A percentile compares a stretch with the other conserved stretches of the same genome.
Evolutionary conservation across 1,140 invertebrate species (phyloP).

Genomic region (Mercenaria mercenaria): DNA sequence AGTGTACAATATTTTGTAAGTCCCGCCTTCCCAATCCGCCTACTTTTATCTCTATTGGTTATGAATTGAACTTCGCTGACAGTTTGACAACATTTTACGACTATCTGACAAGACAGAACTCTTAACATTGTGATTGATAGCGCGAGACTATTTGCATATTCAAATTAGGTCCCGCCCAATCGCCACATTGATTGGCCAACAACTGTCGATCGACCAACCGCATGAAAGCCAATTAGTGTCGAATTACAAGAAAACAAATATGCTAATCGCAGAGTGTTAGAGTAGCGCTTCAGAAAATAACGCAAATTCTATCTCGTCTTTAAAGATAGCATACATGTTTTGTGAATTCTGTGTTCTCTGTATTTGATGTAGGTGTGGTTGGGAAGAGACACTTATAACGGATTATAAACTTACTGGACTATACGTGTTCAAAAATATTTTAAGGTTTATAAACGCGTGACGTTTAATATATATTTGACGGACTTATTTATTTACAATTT

Average conservation of each 20-base stretch:
- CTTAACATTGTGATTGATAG: conserved; percentile 46
- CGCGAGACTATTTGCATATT: conserved; percentile 47
- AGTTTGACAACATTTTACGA: conserved; percentile 50
- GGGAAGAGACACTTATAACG: not conserved
- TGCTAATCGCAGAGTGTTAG: conserved; percentile 57
- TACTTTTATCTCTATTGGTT: conserved; percentile 24
- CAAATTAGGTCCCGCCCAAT: conserved; percentile 28
- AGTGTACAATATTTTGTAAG: not conserved
- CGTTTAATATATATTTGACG: not conserved
- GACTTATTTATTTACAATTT: not conserved
- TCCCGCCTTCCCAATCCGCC: conserved; percentile 14
- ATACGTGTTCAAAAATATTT: not conserved
- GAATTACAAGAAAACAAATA: conserved; percentile 56
- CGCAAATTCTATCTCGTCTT: conserved; percentile 61
- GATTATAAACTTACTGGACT: not conserved
- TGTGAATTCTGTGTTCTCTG: not conserved
- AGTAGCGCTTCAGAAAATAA: conserved; percentile 21
- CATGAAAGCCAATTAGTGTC: conserved; percentile 55
- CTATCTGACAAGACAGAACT: not conserved
- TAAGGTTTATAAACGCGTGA: not conserved
- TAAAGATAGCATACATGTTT: conserved; percentile 34
- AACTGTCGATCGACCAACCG: conserved; percentile 42
- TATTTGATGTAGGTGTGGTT: not conserved
- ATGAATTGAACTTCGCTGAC: conserved; percentile 6
- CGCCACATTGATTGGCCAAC: conserved; percentile 37